Base-by-base conservation (phyloP, 2,888 invertebrate genomes). In the Synanthedon vespiformis region DNA sequence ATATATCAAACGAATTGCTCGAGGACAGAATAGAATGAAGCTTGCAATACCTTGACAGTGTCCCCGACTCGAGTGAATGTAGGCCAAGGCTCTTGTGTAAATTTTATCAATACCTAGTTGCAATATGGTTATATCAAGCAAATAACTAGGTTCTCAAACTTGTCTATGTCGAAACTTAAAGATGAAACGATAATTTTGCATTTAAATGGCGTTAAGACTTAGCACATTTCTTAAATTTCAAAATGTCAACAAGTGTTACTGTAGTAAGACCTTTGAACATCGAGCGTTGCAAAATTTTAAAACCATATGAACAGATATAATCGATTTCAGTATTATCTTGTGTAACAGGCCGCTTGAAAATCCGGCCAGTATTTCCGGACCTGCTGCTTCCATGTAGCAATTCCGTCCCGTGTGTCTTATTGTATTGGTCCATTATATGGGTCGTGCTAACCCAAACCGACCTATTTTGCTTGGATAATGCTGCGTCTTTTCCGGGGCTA, bases 391-490 rank as follows among this genome's bases (percentile, higher is more conserved):
- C 8, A 13, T 14, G 8, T 44, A 44, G 2, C 44, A 2, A 6
- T 44, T 44, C 44, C 13, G n/a, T 14, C 2, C n/a, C 4, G 44
- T 6, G 14, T 14, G n/a, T 44, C 44, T 12, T 5, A 14, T 44
- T 44, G 8, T 44, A 13, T n/a, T 14, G 44, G 44, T 13, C 44
- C 13, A n/a, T 2, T 14, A 44, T 44, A 44, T 44, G 44, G 44
- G 14, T 44, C 44, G 44, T 13, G 44, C 44, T 44, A 44, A 12
- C n/a, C n/a, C n/a, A 44, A 44, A 44, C 44, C 61, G 70, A 68
- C 70, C 72, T 60, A 72, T 71, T 66, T 74, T 56, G 58, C 53
- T 57, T 55, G 57, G 54, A 55, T 55, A 59, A 58, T 59, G 70
- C 65, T 53, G 63, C 60, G 56, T 63, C 58, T 58, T 61, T 55